phyloP scores from a whole-genome alignment of 1,140 invertebrate genomes.

The Zaprionus nigranus region DNA sequence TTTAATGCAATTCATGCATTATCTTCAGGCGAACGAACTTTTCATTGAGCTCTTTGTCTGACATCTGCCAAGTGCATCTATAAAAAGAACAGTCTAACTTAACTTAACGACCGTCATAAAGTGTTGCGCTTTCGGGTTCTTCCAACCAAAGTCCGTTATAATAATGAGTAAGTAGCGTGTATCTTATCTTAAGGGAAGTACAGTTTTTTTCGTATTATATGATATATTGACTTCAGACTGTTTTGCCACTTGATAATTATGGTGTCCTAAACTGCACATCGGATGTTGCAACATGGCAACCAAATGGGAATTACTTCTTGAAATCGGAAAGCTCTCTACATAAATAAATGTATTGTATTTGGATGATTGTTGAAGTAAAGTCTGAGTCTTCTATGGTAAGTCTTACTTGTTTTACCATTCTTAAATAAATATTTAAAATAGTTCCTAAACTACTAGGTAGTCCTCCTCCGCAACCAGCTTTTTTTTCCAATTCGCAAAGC shows the following conservation, averaged over 20 bases:
- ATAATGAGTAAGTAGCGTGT: slow-evolving; percentile 22
- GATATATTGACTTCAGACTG: slow-evolving; percentile 14
- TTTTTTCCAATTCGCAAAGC: slow-evolving; percentile 2
- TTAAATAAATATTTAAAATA: too few species aligned
- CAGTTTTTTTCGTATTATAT: slow-evolving; percentile 3
- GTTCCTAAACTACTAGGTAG: neutral
- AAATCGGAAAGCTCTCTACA: too few species aligned
- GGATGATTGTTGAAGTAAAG: too few species aligned
- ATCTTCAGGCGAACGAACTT: slow-evolving; percentile 8
- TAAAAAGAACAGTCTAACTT: slow-evolving; percentile 1
- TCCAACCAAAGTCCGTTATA: slow-evolving; percentile 30
- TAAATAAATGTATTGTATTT: too few species aligned
- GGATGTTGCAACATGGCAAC: slow-evolving; percentile 2
- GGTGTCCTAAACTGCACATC: slow-evolving; percentile 9
- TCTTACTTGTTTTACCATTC: neutral
- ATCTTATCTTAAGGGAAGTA: slow-evolving; percentile 34
- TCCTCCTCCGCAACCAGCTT: too few species aligned
- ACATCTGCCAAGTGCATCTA: slow-evolving; percentile 13
- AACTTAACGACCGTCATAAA: slow-evolving; percentile 27
- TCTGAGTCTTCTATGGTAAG: too few species aligned
- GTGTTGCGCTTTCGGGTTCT: neutral
- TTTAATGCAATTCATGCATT: slow-evolving; percentile 30
- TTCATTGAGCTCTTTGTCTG: slow-evolving; percentile 3
- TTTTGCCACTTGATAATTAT: slow-evolving; percentile 21
- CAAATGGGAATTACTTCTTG: neutral